These are phyloP conservation scores for Pseudanteris insignis DNA, from an alignment of 2,888 invertebrate genomes.

Conservation along the genomic window DNA sequence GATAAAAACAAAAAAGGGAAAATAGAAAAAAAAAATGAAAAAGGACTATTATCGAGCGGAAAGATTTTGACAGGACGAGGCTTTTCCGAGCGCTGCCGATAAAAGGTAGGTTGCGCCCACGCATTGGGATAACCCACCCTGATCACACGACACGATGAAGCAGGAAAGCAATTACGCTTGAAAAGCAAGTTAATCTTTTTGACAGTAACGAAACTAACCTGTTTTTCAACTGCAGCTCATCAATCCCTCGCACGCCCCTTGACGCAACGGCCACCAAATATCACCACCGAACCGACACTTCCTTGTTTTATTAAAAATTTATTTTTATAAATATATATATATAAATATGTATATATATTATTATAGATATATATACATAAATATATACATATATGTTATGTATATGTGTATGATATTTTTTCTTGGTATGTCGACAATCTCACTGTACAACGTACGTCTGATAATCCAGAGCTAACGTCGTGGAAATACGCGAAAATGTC, in stretches of 20 bases:
- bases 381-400: no score
- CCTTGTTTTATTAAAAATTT: no score
- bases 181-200: constrained; percentile 2
- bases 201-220: constrained; percentile 16
- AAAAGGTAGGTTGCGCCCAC: constrained; percentile 1
- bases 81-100: not conserved
- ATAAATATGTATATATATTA: no score
- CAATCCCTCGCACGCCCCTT: constrained; percentile 13
- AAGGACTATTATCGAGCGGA: no score
- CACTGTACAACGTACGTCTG: constrained; percentile 7
- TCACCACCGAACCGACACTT: constrained; percentile 27
- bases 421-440: no score
- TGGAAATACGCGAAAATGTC: constrained; percentile 19
- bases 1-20: no score
- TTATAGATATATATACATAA: no score
- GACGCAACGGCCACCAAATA: constrained; percentile 10
- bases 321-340: no score
- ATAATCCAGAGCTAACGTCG: constrained; percentile 1
- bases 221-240: constrained; percentile 19
- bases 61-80: no score
- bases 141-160: not conserved
- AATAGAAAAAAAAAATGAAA: no score
- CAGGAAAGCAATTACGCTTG: not conserved
- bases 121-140: not conserved
- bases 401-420: no score